Evolutionary conservation across 2,888 invertebrate genomes (phyloP), one percentile per base, ranked within the genome.

Genomic region (Osedax frankpressi): DNA sequence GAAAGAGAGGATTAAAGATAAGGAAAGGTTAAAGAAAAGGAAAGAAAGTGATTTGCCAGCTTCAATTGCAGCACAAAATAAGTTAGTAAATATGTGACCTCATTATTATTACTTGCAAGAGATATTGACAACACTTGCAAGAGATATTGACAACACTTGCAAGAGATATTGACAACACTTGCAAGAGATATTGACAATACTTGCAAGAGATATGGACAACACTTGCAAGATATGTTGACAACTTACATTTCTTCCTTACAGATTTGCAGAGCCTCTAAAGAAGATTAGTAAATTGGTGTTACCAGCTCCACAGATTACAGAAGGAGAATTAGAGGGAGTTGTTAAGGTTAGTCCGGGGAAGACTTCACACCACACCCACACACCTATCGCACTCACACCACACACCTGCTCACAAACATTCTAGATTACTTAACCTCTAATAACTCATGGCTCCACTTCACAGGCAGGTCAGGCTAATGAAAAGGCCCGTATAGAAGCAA

Each of bases 241-340:
- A 69, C 26, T 69, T 60, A 24, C 63, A 19, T 14, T 70, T 60
- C 72, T n/a, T 60, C 28, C 14, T 28, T 75, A 30, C 76, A 83
- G 83, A 76, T 83, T 82, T 72, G 79, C 80, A 70, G 94, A 94
- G 83, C 95, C 94, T 0, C 89, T 91, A 0, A 89, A 91, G 77
- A 96, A 96, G 83, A 88, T 96, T 73, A 94, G 94, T 77, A 98
- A 98, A 84, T 87, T 99, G 30, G 95, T 98, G 28, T 84, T 99
- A 72, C 97, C 98, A 0, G 90, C 92, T 78, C 97, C 98, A 0
- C 97, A 98, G 86, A 96, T 98, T 75, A 91, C 94, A 0, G 97
- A 98, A 83, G 88, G 88, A 83, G 88, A 88, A 75, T 79, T 88
- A 70, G 87, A 87, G 77, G 86, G 87, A 80, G 89, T 90, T 26